Evolutionary conservation across 2,797 vertebrate genomes (phyloP).

Genomic region (Falco rusticolus): DNA sequence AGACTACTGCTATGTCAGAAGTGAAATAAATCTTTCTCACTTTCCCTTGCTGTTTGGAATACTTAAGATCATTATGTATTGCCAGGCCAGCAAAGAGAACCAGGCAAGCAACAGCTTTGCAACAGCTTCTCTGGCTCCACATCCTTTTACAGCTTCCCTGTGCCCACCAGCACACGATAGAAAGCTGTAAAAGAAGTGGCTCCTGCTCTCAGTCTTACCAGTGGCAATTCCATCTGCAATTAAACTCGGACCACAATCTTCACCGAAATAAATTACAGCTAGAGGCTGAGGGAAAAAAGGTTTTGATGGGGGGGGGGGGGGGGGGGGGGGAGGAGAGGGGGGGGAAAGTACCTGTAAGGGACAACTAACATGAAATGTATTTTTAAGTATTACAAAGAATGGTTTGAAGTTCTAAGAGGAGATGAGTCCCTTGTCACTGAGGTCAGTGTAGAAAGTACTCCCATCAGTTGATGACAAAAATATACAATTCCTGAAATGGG

Average conservation of each 20-base stretch:
- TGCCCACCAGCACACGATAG: neutral
- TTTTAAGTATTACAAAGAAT: neutral
- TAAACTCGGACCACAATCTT: neutral
- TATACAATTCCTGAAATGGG: neutral
- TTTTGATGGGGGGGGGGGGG: neutral
- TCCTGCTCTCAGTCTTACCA: neutral
- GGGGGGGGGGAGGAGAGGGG: rapidly evolving
- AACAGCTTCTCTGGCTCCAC: neutral
- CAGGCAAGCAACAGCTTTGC: neutral
- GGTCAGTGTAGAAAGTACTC: neutral
- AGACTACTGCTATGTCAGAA: neutral
- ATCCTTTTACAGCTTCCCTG: neutral
- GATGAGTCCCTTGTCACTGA: neutral
- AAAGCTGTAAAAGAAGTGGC: neutral
- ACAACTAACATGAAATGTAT: neutral
- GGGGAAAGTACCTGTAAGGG: neutral
- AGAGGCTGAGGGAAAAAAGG: neutral
- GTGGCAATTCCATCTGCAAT: neutral
- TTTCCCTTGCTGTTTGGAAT: neutral
- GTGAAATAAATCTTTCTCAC: neutral
- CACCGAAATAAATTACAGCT: neutral
- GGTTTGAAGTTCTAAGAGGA: neutral
- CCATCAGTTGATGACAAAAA: neutral
- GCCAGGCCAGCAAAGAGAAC: neutral
- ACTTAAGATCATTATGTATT: neutral